Conservation (phyloP, 2,888 invertebrate species). For the Agrotis exclamationis region DNA sequence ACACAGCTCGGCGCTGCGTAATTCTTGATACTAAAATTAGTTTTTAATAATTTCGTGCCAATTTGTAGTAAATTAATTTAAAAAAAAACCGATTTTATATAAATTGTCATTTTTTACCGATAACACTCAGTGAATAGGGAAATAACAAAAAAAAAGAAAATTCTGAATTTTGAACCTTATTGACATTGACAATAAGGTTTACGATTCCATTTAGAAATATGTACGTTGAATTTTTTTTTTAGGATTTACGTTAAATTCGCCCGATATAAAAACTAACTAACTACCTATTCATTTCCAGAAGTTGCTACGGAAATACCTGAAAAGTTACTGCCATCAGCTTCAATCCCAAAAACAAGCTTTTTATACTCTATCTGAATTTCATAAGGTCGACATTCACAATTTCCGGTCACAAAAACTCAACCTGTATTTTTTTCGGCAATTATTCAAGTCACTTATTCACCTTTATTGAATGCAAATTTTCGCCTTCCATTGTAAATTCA, state of each 20-base stretch:
- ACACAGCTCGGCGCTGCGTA: too few relatives aligned
- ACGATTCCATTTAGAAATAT: background rate
- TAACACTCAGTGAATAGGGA: too few relatives aligned
- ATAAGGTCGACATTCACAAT: conserved; percentile 3
- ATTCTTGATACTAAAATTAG: too few relatives aligned
- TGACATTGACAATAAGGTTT: background rate
- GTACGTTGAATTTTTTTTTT: too few relatives aligned
- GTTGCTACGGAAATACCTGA: background rate
- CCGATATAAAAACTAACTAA: background rate
- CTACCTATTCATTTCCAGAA: background rate
- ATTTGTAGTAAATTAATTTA: too few relatives aligned
- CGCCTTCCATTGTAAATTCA: conserved; percentile 35
- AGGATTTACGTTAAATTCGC: too few relatives aligned
- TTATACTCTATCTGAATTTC: background rate
- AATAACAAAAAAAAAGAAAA: too few relatives aligned
- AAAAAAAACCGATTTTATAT: too few relatives aligned
- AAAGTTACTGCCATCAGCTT: background rate
- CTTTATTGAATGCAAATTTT: conserved; percentile 50
- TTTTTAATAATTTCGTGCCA: too few relatives aligned
- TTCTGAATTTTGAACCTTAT: background rate
- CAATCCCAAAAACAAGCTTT: background rate
- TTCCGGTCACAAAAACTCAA: conserved; percentile 3
- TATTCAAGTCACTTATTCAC: conserved; percentile 40
- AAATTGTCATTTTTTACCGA: too few relatives aligned
- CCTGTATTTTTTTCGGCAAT: conserved; percentile 20